Evolutionary conservation across 2,797 vertebrate genomes (phyloP), one percentile per base, ranked within the genome.

Genomic region (Oreochromis mossambicus): DNA sequence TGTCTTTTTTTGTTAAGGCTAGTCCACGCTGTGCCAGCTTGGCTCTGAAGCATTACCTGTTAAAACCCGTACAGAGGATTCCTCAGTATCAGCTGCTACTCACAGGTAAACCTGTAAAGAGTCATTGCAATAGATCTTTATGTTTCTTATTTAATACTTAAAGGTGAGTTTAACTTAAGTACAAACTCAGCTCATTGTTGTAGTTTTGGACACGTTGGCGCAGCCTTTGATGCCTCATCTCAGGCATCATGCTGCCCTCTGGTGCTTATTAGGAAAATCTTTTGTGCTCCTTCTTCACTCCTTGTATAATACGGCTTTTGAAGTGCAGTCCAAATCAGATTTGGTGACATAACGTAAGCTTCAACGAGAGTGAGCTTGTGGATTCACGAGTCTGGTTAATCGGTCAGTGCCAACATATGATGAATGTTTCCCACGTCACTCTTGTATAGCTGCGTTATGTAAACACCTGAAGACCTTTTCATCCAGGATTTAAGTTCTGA

Each of bases 21-120:
- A 97, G 96, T 91, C 97, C 98, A 2, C 96, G 97, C 77, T 99
- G 98, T 90, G 98, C 98, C 51, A 98, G 94, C 84, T 94, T 99
- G 89, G 98, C 98, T 84, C 94, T 99, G 91, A 99, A 97, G 92
- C 98, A 99, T 93, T 99, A 99, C 94, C 96, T 99, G 46, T 97
- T 99, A 77, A 99, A 99, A 91, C 99, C 98, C 0, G 97, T 99
- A 83, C 99, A 99, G 94, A 98, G 99, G 94, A 98, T 99, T 90
- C 99, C 99, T 41, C 99, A 99, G 15, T 99, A 99, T 94, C 97
- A 97, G 89, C 96, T 99, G 81, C 96, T 99, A 77, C 95, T 99
- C 85, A 98, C 97, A 96, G 98, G 99, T 99, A 95, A 61, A 54
- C 48, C 3, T 9, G 43, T 15, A 52, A 73, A 56, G 10, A 75